Base-by-base conservation (phyloP, 2,888 invertebrate species). In the Hetaerina titia region DNA sequence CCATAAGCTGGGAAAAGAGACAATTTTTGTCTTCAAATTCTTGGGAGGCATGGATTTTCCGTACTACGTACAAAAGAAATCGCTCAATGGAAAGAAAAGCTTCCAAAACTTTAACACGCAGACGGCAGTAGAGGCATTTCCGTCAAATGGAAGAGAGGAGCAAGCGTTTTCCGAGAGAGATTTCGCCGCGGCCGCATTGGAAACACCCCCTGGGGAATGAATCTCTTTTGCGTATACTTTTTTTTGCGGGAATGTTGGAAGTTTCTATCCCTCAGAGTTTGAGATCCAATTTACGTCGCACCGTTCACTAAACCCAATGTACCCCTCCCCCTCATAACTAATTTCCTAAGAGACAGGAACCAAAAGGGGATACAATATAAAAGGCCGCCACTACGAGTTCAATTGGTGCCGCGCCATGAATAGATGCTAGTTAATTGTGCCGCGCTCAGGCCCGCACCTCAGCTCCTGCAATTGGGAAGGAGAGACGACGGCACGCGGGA, bases 241-340 rank as follows among this genome's bases (percentile, higher is more conserved):
- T 69, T 22, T 31, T 81, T 7, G 81, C 31, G 81, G 9, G 13
- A 81, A 81, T 31, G 11, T 31, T 31, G 81, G 81, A 81, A 81
- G 81, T 31, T 31, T 81, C 81, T 31, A 31, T 81, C 31, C 81
- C 2, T 31, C 25, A 8, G 15, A 31, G 13, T 81, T 81, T 31
- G 31, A 31, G 81, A 81, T 81, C 81, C 81, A 81, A 81, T 81
- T 81, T n/a, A 81, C 81, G 31, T 81, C 81, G 31, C 81, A 31
- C 25, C 15, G 81, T 31, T 81, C 81, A 81, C 25, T 81, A 81
- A 81, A 81, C 81, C 13, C 81, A 31, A 81, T 15, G 81, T 81
- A 25, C 31, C 13, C 22, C 13, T 11, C n/a, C n/a, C 13, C 25
- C 81, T 81, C 81, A 81, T 81, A 81, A 81, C 81, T 81, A 81